Evolutionary conservation across 2,888 invertebrate species (phyloP), one percentile per base, ranked within the genome.

Genomic region (Dusona sp.): DNA sequence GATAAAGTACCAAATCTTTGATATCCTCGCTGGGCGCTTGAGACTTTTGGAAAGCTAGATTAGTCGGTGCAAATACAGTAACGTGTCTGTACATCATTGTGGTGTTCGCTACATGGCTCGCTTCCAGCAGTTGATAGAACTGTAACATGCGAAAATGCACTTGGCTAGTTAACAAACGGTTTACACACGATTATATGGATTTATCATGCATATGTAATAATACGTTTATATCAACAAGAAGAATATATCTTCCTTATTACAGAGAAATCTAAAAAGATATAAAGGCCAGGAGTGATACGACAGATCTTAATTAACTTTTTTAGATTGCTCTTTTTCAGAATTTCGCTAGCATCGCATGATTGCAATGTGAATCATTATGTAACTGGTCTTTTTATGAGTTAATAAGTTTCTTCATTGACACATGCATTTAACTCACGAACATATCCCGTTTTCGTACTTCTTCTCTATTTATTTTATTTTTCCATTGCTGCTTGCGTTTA

Each of bases 21-120:
- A 83, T 78, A 42, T 95, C 96, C 82, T 95, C 95, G 92, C 95
- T 95, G 85, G 95, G 95, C 1, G 95, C 96, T 87, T 95, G 95
- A 94, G 96, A 96, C 87, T 96, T 96, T 94, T 97, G 97, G 95
- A 98, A 98, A 84, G 98, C 98, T 89, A 96, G 96, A 94, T 98
- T 98, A 88, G 97, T 98, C 13, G 98, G 98, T 79, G 98, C 98
- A 92, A 98, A 98, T 84, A 98, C 95, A n/a, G 98, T 98, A 92
- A 97, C 96, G 92, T 97, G 96, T 88, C 97, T 96, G 93, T 96
- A 96, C 91, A 96, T 95, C 70, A 98, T 95, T 25, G 97, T 97
- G 68, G 96, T 95, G 92, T 97, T 97, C 61, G 97, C 97, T 74
- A 97, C 95, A 80, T 95, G 95, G 94, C 97, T 97, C 87, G 96